phyloP scores from a whole-genome alignment of 53 echinoderm and acorn worm species.

The Pentamera pediparva region DNA sequence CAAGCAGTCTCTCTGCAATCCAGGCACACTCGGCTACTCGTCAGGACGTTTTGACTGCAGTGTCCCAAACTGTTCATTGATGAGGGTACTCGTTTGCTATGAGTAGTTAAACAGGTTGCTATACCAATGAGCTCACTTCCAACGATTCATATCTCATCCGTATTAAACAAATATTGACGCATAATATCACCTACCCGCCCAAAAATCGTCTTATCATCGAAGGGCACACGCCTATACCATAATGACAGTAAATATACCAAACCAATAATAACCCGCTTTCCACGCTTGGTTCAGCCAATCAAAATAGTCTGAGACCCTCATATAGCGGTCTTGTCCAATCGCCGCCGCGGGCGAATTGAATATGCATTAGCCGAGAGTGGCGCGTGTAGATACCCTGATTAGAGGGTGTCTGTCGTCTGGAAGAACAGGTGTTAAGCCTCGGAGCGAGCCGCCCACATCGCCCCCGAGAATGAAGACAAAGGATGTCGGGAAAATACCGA shows the following conservation, averaged over 20 bases:
- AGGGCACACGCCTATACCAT: no score
- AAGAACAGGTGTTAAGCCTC: conserved; percentile 33
- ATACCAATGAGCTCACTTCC: neutral
- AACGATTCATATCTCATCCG: no score
- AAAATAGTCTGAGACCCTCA: neutral
- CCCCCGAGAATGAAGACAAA: conserved; percentile 5
- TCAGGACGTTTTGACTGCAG: no score
- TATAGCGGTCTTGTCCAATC: neutral
- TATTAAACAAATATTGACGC: conserved; percentile 27
- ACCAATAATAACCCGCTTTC: conserved; percentile 6
- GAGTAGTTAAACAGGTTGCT: conserved; percentile 14
- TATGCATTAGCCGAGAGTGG: conserved; percentile 9
- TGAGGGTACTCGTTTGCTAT: neutral
- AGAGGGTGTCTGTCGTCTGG: neutral
- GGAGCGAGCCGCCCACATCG: conserved; percentile 21
- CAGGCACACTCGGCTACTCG: no score
- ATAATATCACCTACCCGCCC: neutral
- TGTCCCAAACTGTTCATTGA: neutral
- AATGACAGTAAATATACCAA: neutral
- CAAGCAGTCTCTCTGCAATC: no score
- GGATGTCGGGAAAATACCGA: conserved; percentile 22
- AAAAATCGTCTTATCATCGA: no score
- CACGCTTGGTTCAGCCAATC: conserved; percentile 8
- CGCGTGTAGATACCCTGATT: conserved; percentile 10
- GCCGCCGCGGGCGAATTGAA: neutral